Conservation (phyloP, 2,888 invertebrate species). For the Idaea aversata region DNA sequence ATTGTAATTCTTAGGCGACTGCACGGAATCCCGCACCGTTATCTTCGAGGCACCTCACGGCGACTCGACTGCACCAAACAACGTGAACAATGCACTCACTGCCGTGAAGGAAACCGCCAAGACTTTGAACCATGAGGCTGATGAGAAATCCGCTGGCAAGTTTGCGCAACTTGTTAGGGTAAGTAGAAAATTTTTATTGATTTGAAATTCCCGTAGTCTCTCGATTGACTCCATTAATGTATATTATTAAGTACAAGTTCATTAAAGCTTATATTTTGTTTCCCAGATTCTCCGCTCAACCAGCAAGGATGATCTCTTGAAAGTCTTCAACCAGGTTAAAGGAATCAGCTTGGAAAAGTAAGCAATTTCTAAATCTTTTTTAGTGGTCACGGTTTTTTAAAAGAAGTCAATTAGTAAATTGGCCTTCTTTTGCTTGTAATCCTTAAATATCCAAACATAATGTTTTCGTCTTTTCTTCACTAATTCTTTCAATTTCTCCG, state of each 20-base stretch:
- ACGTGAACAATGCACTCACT: conserved; percentile 76
- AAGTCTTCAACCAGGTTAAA: conserved; percentile 83
- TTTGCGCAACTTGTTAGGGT: conserved; percentile 84
- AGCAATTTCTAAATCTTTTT: conserved; percentile 31
- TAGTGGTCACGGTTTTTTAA: no score
- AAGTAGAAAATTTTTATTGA: conserved; percentile 21
- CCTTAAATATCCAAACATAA: no score
- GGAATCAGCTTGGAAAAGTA: conserved; percentile 81
- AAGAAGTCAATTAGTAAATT: no score
- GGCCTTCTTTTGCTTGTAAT: no score
- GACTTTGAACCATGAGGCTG: conserved; percentile 80
- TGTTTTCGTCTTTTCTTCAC: not conserved
- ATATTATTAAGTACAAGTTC: no score
- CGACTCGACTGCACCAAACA: conserved; percentile 63
- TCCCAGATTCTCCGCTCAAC: conserved; percentile 82
- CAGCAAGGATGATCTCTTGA: conserved; percentile 85
- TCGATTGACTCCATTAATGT: no score
- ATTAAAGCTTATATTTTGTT: conserved; percentile 39
- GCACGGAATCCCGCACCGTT: conserved; percentile 77
- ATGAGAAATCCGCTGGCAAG: conserved; percentile 83
- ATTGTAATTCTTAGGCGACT: conserved; percentile 42
- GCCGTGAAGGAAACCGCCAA: conserved; percentile 83
- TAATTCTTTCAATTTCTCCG: conserved; percentile 2
- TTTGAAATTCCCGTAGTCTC: no score
- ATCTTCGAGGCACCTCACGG: conserved; percentile 87